Evolutionary conservation across 1,140 invertebrate species (phyloP).

Genomic region (Lutraria rhynchaena): DNA sequence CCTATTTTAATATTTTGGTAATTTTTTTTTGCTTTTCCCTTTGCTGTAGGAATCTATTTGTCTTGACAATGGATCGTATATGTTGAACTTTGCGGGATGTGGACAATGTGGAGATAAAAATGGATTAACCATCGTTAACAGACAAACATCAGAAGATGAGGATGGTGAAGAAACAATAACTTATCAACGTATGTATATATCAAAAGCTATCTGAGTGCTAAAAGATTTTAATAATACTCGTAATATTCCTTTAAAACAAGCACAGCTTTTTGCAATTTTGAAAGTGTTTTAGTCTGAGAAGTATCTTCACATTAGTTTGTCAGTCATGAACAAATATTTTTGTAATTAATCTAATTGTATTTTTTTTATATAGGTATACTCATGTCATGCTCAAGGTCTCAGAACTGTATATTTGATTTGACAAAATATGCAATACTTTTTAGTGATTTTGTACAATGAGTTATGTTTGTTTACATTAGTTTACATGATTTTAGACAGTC

Average conservation of each 20-base stretch:
- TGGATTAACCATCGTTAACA: constrained; percentile 46
- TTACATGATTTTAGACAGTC: too few relatives aligned
- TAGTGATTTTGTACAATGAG: too few relatives aligned
- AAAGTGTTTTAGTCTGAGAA: background rate
- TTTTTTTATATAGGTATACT: too few relatives aligned
- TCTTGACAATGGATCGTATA: constrained; percentile 65
- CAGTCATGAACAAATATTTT: too few relatives aligned
- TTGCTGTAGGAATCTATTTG: constrained; percentile 66
- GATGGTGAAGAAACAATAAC: constrained; percentile 59
- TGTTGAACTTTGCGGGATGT: constrained; percentile 65
- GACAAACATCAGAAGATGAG: constrained; percentile 52
- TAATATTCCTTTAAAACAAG: background rate
- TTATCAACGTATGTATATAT: constrained; percentile 61
- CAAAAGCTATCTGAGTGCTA: background rate
- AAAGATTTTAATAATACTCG: background rate
- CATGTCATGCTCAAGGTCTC: too few relatives aligned
- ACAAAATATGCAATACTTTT: too few relatives aligned
- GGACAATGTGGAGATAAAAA: constrained; percentile 54
- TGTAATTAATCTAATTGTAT: too few relatives aligned
- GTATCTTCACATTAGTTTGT: too few relatives aligned
- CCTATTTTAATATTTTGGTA: too few relatives aligned
- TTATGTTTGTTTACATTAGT: too few relatives aligned
- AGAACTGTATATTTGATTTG: too few relatives aligned
- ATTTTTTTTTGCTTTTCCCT: too few relatives aligned
- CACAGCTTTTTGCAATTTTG: background rate